Conservation (phyloP, 2,113 vertebrate genomes). For the Rhadina sibilatrix region DNA sequence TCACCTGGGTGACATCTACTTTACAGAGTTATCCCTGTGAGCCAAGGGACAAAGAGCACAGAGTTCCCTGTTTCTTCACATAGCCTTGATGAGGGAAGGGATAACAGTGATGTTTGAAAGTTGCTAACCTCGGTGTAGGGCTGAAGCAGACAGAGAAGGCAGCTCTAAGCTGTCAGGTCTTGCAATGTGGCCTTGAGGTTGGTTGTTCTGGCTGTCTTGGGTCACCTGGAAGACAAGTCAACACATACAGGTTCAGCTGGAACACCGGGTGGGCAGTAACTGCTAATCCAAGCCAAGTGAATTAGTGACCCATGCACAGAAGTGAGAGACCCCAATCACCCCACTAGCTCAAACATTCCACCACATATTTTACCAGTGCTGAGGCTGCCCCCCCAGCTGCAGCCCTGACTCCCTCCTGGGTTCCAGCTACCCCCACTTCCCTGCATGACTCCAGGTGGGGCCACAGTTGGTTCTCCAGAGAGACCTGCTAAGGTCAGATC, state of each 20-base stretch:
- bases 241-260: not conserved
- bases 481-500: not conserved
- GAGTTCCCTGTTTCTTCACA: not conserved
- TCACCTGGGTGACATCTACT: not conserved
- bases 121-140: not conserved
- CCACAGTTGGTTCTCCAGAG: not conserved
- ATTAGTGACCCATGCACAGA: not conserved
- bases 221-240: not conserved
- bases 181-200: accelerated
- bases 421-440: not conserved
- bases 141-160: not conserved
- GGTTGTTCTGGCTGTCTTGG: not conserved
- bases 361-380: not conserved
- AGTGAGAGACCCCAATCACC: accelerated
- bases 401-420: not conserved
- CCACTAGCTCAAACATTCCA: not conserved
- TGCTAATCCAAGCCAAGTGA: not conserved
- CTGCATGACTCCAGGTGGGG: accelerated
- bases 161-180: not conserved
- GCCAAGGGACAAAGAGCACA: not conserved
- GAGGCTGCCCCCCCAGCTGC: not conserved
- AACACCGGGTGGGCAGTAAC: not conserved
- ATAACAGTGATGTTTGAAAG: accelerated
- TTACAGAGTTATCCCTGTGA: not conserved
- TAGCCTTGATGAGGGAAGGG: not conserved